Evolutionary conservation across 2,797 vertebrate genomes (phyloP).

Genomic region (Tangara arthus): DNA sequence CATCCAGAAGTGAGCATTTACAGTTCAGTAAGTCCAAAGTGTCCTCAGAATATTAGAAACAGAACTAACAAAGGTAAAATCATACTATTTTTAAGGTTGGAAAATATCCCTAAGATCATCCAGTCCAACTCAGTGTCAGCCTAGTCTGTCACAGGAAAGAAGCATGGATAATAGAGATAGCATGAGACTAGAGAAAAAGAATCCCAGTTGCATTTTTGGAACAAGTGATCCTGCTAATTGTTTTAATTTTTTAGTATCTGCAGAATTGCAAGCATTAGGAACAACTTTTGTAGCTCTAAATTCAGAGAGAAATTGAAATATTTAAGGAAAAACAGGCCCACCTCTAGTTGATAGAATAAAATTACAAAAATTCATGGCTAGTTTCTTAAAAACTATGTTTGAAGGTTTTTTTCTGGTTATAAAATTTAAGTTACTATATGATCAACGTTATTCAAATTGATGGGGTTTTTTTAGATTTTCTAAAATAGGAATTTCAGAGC

Average conservation of each 20-base stretch:
- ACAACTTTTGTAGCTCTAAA: neutral
- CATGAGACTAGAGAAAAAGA: neutral
- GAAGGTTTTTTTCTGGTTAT: neutral
- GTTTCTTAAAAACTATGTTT: neutral
- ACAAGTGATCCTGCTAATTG: neutral
- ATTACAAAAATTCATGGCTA: neutral
- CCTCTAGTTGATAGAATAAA: neutral
- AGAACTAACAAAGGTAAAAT: neutral
- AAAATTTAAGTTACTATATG: neutral
- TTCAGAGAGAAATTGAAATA: neutral
- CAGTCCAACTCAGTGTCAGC: neutral
- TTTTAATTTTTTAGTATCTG: neutral
- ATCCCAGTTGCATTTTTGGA: neutral
- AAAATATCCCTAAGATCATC: neutral
- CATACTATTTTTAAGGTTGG: neutral
- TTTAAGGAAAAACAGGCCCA: neutral
- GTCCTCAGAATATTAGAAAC: neutral
- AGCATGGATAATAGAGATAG: neutral
- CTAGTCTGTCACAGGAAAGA: neutral
- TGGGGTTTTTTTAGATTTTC: neutral
- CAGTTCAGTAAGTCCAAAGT: neutral
- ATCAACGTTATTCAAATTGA: neutral
- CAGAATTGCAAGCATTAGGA: neutral
- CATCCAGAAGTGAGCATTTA: neutral
- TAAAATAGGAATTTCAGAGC: neutral